phyloP scores from a whole-genome alignment of 2,113 vertebrate species.

The Pteropus alecto region DNA sequence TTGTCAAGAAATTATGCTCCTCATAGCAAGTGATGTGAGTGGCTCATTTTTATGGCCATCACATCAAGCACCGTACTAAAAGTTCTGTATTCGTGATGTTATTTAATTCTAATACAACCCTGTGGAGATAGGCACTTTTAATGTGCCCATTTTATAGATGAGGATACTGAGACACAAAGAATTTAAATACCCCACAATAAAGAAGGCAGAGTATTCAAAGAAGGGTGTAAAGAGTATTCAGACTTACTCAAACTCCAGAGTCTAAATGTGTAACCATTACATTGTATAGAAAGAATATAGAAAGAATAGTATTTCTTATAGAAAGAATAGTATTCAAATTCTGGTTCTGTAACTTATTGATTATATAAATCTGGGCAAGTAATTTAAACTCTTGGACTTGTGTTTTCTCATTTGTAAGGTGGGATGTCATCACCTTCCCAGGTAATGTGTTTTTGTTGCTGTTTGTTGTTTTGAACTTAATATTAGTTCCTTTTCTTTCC shows the following conservation, averaged over 20 bases:
- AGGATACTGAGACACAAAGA: not conserved
- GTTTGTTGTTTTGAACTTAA: not conserved
- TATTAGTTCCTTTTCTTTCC: conserved; percentile 2
- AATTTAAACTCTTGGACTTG: not conserved
- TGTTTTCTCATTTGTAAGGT: not conserved
- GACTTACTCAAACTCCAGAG: not conserved
- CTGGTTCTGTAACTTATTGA: not conserved
- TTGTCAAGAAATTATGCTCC: not conserved
- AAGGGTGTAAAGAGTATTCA: not conserved
- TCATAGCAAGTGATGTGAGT: not conserved
- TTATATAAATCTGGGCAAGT: not conserved
- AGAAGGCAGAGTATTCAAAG: not conserved
- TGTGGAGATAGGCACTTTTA: not conserved
- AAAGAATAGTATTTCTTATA: not conserved
- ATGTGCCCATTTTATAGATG: not conserved
- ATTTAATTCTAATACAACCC: not conserved
- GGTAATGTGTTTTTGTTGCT: not conserved
- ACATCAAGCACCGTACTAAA: not conserved
- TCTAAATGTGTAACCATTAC: not conserved
- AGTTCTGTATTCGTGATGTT: not conserved
- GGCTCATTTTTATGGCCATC: not conserved
- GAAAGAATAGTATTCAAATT: not conserved
- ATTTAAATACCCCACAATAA: not conserved
- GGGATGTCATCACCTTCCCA: not conserved
- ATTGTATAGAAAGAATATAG: not conserved